Evolutionary conservation across 1,140 invertebrate species (phyloP), one percentile per base, ranked within the genome.

Genomic region (Drosophila leontia): DNA sequence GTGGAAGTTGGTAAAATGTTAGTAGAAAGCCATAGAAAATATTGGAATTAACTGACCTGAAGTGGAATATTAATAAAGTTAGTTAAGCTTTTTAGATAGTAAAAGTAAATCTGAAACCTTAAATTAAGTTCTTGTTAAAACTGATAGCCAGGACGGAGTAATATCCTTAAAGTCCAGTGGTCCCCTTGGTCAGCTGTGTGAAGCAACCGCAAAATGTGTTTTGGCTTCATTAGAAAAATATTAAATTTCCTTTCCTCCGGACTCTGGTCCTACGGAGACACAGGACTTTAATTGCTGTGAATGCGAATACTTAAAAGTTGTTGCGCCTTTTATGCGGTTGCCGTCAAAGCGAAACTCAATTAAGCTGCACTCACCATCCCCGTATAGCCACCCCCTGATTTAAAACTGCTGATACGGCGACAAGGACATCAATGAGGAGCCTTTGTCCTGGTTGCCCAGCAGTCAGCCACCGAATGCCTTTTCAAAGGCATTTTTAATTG

Each of bases 301-400:
- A 91, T 90, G 86, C 72, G 85, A 90, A 90, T 76, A 90, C 85
- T 85, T 90, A 90, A 91, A 90, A 90, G 81, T 90, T 81, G 82
- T 82, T 81, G 78, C 78, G 78, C 78, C 85, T 90, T 91, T 85
- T 82, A 79, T 90, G 85, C 78, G 85, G 85, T 90, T 91, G 86
- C 86, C 82, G 85, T 90, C 85, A 90, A 90, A 90, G 85, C 78
- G 82, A 90, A 90, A 90, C 85, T 90, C 85, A 90, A 90, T 90
- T 90, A 90, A 90, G 85, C 85, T 72, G 82, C 84, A 67, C 47
- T 48, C 72, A 37, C 19, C 29, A 59, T 17, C 47, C 47, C 9
- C 29, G 8, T n/a, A 17, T 1, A 67, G 47, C 42, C 67, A 56
- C 34, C 48, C 48, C 32, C 56, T 69, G 86, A 90, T 91, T 87